Evolutionary conservation across 1,140 invertebrate genomes (phyloP), one percentile per base, ranked within the genome.

Genomic region (Trichonephila clavipes): DNA sequence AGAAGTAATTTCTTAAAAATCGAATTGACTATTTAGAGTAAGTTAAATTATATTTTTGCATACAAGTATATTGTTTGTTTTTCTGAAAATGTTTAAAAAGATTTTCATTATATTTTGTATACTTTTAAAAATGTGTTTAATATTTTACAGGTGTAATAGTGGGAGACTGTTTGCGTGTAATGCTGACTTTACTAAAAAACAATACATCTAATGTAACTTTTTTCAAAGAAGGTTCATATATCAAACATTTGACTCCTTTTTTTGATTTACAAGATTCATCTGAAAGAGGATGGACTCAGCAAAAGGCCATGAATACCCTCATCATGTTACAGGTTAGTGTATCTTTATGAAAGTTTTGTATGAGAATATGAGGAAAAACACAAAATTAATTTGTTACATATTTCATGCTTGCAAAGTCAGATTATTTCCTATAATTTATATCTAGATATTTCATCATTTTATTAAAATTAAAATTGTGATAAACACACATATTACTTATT

Each of bases 141-240:
- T n/a, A 14, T 88, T 34, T 72, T 89, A n/a, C 72, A 95, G 95
- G 99, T 58, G 99, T 99, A 91, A 98, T 99, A 7, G 99, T 99
- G 6, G 98, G 99, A 97, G 99, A 99, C 96, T 99, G 99, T 96
- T 96, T 99, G 1, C 96, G 98, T n/a, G 96, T 99, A 10, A 98
- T 99, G 97, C 96, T 99, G 58, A 99, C 99, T 96, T 96, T 99
- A 85, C 96, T 99, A 3, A 97, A 98, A 95, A 99, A 98, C 95
- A 99, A 99, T 95, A 97, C 98, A 8, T 99, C 98, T 93, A 99
- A 99, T 96, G 99, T 99, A 95, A 99, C 99, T 95, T 99, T 99
- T 95, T 99, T 99, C 95, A 98, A 99, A 96, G 99, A 99, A 97
- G 99, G 97, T 96, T 96, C 97, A 95, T 99, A 99, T 95, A 98